phyloP scores from a whole-genome alignment of 2,797 vertebrate genomes.

The Phataginus tricuspis region DNA sequence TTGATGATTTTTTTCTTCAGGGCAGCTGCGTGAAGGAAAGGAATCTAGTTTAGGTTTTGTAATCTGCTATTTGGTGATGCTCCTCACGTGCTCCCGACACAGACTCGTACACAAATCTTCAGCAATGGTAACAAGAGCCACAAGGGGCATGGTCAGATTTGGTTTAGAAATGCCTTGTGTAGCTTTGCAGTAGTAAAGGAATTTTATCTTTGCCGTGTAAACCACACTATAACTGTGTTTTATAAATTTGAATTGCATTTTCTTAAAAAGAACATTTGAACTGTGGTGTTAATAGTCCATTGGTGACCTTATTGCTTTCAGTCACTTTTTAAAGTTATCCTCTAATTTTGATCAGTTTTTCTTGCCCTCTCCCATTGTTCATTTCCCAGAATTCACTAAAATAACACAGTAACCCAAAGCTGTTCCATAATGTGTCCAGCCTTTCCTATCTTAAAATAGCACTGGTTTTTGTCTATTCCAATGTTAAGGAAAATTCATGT shows the following conservation, averaged over 20 bases:
- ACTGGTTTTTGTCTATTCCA: slow-evolving; percentile 36
- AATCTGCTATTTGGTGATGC: background rate
- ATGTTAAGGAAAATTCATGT: background rate
- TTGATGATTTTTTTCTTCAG: background rate
- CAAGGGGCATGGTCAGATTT: background rate
- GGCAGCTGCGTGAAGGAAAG: background rate
- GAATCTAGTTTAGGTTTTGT: background rate
- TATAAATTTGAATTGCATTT: background rate
- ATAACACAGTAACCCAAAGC: background rate
- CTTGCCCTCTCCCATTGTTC: background rate
- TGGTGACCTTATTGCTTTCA: background rate
- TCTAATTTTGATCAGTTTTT: background rate
- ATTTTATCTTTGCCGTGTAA: too few species aligned
- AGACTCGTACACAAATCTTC: background rate
- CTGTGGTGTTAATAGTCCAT: background rate
- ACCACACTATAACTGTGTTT: background rate
- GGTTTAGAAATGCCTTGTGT: background rate
- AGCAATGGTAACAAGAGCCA: background rate
- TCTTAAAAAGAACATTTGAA: background rate
- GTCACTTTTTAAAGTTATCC: background rate
- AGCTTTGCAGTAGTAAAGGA: background rate
- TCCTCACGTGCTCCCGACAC: background rate
- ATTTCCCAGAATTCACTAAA: slow-evolving; percentile 34
- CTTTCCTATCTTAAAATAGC: slow-evolving; percentile 35
- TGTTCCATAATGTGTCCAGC: background rate